These are phyloP conservation scores for Entomyzon cyanotis DNA, from an alignment of 2,113 vertebrate genomes.

Conservation along the genomic window DNA sequence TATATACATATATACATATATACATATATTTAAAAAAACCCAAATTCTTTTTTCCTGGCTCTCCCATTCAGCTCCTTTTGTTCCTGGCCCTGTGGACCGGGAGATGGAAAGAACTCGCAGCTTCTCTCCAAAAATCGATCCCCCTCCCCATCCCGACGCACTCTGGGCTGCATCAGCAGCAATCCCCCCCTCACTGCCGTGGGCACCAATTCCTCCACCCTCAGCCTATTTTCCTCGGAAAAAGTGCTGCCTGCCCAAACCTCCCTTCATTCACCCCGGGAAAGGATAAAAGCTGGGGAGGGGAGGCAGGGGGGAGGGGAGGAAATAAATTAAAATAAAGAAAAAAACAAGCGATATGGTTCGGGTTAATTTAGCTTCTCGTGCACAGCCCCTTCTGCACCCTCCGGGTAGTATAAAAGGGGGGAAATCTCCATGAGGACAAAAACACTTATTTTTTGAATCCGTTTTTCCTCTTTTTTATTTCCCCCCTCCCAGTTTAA, in stretches of 20 bases:
- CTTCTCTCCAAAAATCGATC: neutral
- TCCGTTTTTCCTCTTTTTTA: neutral
- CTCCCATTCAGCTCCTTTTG: neutral
- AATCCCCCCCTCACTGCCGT: neutral
- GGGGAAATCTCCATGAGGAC: neutral
- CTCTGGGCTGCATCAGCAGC: neutral
- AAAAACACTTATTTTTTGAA: neutral
- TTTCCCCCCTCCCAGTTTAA: neutral
- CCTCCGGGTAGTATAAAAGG: neutral
- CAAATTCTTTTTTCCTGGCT: neutral
- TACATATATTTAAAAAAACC: too few species aligned
- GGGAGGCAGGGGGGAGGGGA: neutral
- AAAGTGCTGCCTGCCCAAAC: neutral
- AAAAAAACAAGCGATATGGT: neutral
- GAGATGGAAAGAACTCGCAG: neutral
- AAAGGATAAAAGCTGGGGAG: neutral
- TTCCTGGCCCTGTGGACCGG: neutral
- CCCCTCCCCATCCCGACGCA: accelerated
- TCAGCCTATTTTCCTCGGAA: neutral
- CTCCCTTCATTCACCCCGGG: neutral
- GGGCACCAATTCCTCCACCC: neutral
- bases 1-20: too few species aligned
- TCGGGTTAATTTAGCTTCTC: neutral
- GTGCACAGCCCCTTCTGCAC: neutral
- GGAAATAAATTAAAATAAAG: neutral